Evolutionary conservation across 2,797 vertebrate species (phyloP).

Genomic region (Champsocephalus gunnari): DNA sequence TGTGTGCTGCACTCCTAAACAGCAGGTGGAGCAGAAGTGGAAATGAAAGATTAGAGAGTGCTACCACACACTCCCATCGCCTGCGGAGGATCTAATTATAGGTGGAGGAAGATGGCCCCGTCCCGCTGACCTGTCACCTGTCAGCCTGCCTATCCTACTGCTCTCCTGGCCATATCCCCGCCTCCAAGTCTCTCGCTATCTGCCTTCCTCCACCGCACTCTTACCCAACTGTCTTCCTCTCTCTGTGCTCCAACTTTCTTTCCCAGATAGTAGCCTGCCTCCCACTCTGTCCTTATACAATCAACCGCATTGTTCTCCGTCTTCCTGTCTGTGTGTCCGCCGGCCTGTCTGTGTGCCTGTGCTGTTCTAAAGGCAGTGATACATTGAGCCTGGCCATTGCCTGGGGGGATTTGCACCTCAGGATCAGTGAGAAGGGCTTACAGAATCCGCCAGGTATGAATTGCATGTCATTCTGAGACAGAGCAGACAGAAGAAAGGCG

Average conservation of each 20-base stretch:
- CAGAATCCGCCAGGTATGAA: conserved; percentile 83
- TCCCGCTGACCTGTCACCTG: conserved; percentile 86
- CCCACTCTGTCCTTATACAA: conserved; percentile 77
- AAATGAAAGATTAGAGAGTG: conserved; percentile 83
- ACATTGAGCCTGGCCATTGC: conserved; percentile 80
- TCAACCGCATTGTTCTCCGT: conserved; percentile 77
- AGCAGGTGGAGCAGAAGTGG: conserved; percentile 72
- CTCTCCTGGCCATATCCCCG: conserved; percentile 62
- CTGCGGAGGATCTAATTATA: conserved; percentile 93
- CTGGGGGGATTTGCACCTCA: conserved; percentile 85
- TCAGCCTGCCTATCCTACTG: conserved; percentile 79
- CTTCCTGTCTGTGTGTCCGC: conserved; percentile 75
- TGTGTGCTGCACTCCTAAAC: conserved; percentile 64
- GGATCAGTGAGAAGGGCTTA: conserved; percentile 87
- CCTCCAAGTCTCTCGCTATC: conserved; percentile 66
- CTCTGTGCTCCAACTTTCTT: conserved; percentile 75
- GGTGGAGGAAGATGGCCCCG: conserved; percentile 87
- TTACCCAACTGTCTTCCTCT: conserved; percentile 69
- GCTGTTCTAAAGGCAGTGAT: conserved; percentile 77
- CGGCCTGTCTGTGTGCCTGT: conserved; percentile 65
- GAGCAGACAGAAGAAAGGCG: conserved; percentile 86
- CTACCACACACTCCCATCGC: conserved; percentile 84
- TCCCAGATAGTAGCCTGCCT: conserved; percentile 76
- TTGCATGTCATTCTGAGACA: conserved; percentile 81
- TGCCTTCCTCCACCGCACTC: conserved; percentile 42